These are phyloP conservation scores for Amphiprion percula DNA, from an alignment of 2,113 vertebrate genomes.

Conservation along the genomic window DNA sequence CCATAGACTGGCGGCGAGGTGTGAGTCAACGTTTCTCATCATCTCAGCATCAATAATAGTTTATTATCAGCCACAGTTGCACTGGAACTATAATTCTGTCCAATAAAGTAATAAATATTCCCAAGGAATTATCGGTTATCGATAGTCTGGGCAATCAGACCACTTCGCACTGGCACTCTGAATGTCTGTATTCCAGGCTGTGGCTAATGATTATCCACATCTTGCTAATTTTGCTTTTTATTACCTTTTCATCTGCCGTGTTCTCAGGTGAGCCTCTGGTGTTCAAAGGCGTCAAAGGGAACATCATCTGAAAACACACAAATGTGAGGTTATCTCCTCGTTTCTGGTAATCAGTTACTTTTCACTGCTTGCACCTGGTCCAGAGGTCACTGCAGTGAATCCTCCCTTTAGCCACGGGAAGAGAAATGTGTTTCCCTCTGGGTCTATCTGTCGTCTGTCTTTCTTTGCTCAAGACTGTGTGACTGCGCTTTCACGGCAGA, in stretches of 20 bases:
- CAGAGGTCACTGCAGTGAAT: conserved; percentile 50
- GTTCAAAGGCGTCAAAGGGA: neutral
- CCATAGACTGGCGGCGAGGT: fast-evolving
- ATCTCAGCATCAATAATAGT: neutral
- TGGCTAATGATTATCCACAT: neutral
- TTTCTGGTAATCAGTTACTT: conserved; percentile 51
- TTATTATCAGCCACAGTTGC: neutral
- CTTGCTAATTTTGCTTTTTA: neutral
- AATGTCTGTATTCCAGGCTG: neutral
- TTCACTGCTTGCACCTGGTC: conserved; percentile 23
- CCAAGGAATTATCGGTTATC: neutral
- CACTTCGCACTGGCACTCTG: neutral
- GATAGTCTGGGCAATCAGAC: neutral
- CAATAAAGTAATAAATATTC: neutral
- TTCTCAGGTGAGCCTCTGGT: neutral
- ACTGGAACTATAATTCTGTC: neutral
- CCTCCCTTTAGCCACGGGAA: too few species aligned
- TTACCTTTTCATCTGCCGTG: neutral
- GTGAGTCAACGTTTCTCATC: neutral
- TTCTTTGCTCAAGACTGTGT: neutral
- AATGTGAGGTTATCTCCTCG: neutral
- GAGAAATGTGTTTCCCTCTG: fast-evolving
- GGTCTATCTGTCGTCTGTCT: neutral
- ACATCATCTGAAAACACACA: neutral
- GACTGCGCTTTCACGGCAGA: neutral